phyloP scores from a whole-genome alignment of 2,797 vertebrate species.

The Hemibagrus guttatus region DNA sequence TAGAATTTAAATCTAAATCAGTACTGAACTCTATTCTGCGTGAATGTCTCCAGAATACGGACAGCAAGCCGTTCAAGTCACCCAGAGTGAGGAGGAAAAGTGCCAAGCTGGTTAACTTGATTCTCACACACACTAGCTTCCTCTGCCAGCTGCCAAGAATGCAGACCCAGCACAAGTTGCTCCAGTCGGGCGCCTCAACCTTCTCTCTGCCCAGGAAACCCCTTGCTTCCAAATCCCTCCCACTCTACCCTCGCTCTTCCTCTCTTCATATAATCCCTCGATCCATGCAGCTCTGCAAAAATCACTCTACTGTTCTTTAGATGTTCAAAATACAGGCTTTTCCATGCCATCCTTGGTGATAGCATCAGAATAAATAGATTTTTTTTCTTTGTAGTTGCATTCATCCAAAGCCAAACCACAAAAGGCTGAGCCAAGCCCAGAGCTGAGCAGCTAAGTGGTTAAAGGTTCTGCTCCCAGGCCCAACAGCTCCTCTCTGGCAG shows the following conservation, averaged over 20 bases:
- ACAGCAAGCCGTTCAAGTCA: not conserved
- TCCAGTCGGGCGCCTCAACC: constrained; percentile 33
- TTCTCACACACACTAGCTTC: constrained; percentile 40
- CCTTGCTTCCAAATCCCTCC: constrained; percentile 21
- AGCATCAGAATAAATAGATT: too few species aligned
- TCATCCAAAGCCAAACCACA: not conserved
- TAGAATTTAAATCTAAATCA: not conserved
- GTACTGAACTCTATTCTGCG: not conserved
- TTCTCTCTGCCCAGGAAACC: constrained; percentile 51
- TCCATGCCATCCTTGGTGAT: not conserved
- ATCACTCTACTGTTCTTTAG: not conserved
- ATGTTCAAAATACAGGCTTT: too few species aligned
- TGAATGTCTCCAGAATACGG: not conserved
- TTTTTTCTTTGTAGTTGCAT: too few species aligned
- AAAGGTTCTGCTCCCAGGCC: not conserved
- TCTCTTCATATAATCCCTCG: constrained; percentile 19
- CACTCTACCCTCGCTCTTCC: constrained; percentile 23
- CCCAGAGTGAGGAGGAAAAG: constrained; percentile 21
- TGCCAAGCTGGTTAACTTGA: constrained; percentile 22
- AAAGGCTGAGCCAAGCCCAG: not conserved
- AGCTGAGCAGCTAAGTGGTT: not conserved
- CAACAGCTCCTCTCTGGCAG: not conserved
- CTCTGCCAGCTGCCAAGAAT: constrained; percentile 47
- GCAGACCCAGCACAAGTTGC: constrained; percentile 40
- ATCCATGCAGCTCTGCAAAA: not conserved